Evolutionary conservation across 1,140 invertebrate species (phyloP).

Genomic region (Sinella curviseta): DNA sequence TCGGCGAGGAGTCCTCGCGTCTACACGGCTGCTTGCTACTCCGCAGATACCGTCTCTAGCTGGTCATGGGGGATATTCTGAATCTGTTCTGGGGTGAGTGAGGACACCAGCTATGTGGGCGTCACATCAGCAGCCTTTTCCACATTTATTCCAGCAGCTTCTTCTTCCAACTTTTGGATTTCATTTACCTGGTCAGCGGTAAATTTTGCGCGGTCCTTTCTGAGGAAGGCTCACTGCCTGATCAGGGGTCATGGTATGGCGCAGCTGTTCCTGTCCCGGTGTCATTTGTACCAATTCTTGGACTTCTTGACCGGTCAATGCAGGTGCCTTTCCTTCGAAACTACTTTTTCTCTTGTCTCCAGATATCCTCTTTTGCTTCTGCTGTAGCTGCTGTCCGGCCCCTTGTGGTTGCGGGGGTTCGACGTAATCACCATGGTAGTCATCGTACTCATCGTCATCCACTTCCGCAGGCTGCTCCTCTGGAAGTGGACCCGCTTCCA

Average conservation of each 20-base stretch:
- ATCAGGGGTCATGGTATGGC: background rate
- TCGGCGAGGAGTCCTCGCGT: too few species aligned
- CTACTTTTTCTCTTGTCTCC: background rate
- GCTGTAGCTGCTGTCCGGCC: background rate
- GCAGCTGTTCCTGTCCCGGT: background rate
- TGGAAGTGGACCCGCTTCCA: background rate
- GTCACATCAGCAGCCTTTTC: background rate
- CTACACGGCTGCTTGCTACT: background rate
- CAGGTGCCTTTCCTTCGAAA: background rate
- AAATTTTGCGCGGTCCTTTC: constrained; percentile 69
- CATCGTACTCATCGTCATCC: background rate
- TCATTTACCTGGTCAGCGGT: constrained; percentile 82
- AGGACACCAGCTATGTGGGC: background rate
- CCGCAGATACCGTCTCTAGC: background rate
- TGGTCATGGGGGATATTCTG: background rate
- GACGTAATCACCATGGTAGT: background rate
- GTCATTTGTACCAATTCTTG: background rate
- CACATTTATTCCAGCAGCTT: constrained; percentile 62
- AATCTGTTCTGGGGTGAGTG: background rate
- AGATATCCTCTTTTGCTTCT: background rate
- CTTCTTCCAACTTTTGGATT: constrained; percentile 56
- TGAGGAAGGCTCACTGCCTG: constrained; percentile 56
- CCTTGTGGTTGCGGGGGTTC: background rate
- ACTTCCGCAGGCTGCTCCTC: background rate
- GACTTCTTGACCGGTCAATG: background rate